Percentiles rank a stretch among this genome's conserved stretches.
These are phyloP conservation scores for Pseudorectes ferrugineus DNA, from an alignment of 2,113 vertebrate species.

Conservation along the genomic window DNA sequence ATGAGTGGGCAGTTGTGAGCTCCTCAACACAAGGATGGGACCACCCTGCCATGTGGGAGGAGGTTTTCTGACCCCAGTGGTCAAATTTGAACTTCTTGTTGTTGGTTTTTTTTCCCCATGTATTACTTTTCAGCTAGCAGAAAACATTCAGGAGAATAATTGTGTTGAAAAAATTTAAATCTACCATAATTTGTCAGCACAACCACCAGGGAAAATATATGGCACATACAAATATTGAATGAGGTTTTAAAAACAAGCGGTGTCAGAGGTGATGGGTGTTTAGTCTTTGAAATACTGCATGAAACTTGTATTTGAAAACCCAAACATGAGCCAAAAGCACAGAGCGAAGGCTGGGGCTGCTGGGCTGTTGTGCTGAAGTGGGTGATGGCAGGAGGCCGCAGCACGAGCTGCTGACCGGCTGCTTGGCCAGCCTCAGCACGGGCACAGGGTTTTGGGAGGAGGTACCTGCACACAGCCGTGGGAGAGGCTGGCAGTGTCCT, in stretches of 20 bases:
- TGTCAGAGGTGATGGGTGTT: not conserved
- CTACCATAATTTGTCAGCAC: not conserved
- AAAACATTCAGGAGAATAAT: not conserved
- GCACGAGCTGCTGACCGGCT: rapidly evolving
- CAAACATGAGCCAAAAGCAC: not conserved
- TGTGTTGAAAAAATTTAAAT: not conserved
- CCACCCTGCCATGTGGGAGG: not conserved
- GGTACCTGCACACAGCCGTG: rapidly evolving
- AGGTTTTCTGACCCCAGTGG: not conserved
- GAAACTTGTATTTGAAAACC: not conserved
- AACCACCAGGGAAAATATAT: not conserved
- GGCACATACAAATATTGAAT: not conserved
- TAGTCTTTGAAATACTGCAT: not conserved
- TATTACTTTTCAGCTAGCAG: not conserved
- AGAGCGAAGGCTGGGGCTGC: not conserved
- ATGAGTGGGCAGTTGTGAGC: not conserved
- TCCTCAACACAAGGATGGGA: not conserved
- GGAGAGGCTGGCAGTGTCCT: not conserved
- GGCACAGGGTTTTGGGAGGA: not conserved
- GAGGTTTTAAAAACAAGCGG: not conserved
- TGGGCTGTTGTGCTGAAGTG: not conserved
- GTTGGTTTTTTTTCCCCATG: not conserved
- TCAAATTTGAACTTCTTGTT: not conserved
- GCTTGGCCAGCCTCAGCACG: not conserved
- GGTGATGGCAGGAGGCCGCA: not conserved